phyloP scores from a whole-genome alignment of 92 coral and sea anemone species.

The Montipora capitata region DNA sequence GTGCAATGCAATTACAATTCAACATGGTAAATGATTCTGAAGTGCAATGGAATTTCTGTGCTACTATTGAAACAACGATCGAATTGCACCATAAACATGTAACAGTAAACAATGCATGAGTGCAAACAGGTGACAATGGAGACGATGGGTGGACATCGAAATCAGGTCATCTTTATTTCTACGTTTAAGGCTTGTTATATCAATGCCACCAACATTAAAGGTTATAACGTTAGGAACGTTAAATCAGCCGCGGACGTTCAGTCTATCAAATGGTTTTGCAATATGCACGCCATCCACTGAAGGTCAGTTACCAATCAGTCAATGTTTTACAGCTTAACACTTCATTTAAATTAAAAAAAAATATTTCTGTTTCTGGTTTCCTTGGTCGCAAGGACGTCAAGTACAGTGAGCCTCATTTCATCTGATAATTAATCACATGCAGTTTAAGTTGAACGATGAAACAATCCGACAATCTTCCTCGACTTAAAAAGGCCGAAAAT shows the following conservation, averaged over 20 bases:
- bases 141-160: background rate
- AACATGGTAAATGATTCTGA: background rate
- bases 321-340: background rate
- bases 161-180: background rate
- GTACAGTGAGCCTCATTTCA: background rate
- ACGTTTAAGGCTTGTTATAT: background rate
- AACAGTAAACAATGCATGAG: background rate
- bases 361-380: background rate
- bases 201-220: background rate
- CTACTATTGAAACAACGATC: background rate
- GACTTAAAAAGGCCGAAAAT: background rate
- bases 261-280: background rate
- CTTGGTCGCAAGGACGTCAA: background rate
- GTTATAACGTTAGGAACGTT: background rate
- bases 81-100: background rate
- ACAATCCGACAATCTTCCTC: background rate
- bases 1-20: background rate
- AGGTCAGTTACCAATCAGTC: background rate
- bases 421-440: background rate
- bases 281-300: background rate
- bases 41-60: background rate
- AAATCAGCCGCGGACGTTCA: background rate
- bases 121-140: conserved; percentile 13
- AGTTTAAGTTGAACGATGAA: background rate
- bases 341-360: background rate